These are phyloP conservation scores for Menura novaehollandiae DNA, from an alignment of 2,113 vertebrate genomes.

Conservation along the genomic window DNA sequence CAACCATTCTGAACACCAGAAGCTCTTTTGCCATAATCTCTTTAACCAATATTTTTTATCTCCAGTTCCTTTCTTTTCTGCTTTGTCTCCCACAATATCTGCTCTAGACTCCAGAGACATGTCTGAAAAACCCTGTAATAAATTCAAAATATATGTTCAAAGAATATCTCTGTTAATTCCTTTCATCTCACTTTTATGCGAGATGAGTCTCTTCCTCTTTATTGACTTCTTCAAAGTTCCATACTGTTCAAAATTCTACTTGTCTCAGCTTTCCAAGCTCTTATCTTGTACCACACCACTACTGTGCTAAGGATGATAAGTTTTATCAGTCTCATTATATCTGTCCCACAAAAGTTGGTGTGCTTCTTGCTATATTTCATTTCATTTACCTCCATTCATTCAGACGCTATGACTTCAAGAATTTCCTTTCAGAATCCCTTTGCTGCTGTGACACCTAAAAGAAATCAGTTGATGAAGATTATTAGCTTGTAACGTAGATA, in stretches of 20 bases:
- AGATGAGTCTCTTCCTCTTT: not conserved
- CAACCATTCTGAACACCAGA: not conserved
- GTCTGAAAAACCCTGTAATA: not conserved
- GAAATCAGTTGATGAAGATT: not conserved
- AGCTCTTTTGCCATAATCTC: not conserved
- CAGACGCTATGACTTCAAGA: not conserved
- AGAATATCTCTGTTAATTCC: not conserved
- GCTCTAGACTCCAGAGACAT: not conserved
- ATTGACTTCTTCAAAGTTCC: not conserved
- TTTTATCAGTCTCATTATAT: not conserved
- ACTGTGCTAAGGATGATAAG: not conserved
- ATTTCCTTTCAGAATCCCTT: not conserved
- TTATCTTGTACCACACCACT: not conserved
- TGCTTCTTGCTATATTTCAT: not conserved
- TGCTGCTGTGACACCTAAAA: not conserved
- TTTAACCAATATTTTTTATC: not conserved
- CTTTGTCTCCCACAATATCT: not conserved
- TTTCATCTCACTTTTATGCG: not conserved
- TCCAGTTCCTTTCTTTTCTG: not conserved
- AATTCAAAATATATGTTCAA: not conserved
- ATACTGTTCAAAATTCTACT: not conserved
- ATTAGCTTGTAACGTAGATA: not conserved
- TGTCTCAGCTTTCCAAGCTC: not conserved
- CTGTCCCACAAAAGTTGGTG: not conserved
- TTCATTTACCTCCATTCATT: not conserved